A percentile compares a stretch with the other conserved stretches of the same genome.
phyloP scores from a whole-genome alignment of 2,888 invertebrate genomes.

The Caenorhabditis sp. region DNA sequence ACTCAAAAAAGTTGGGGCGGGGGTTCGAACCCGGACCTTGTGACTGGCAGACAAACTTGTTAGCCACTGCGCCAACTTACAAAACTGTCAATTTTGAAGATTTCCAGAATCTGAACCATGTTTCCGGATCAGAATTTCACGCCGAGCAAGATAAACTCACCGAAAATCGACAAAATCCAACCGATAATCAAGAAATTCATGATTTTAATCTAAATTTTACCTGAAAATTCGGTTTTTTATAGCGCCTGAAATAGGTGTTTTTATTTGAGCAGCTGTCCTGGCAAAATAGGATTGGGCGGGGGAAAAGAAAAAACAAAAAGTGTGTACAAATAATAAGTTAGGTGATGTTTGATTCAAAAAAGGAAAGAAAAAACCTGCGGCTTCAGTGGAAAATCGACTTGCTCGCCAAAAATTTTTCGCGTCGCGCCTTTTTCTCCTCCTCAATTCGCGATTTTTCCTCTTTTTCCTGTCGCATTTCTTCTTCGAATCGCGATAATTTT shows the following conservation, averaged over 20 bases:
- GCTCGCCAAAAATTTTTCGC: slow-evolving; percentile 54
- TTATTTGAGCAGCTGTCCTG: not conserved
- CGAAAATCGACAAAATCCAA: no score
- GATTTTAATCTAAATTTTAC: not conserved
- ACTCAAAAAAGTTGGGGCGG: not conserved
- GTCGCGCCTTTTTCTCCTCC: slow-evolving; percentile 47
- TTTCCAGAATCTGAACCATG: no score
- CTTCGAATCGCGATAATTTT: slow-evolving; percentile 53
- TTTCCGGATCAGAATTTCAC: no score
- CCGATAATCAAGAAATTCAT: no score
- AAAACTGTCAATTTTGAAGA: no score
- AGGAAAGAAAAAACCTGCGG: no score
- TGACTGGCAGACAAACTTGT: not conserved
- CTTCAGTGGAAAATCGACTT: slow-evolving; percentile 55
- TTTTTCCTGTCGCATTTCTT: slow-evolving; percentile 57
- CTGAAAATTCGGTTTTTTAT: not conserved
- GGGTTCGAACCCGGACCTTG: not conserved
- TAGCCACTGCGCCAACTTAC: not conserved
- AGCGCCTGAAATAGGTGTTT: not conserved
- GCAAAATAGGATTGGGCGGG: no score
- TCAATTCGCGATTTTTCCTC: slow-evolving; percentile 48
- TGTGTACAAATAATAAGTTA: not conserved
- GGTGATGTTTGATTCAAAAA: not conserved
- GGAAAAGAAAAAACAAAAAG: no score
- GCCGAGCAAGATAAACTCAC: no score